These are phyloP conservation scores for Xestia rhomboidea DNA, from an alignment of 2,888 invertebrate species.

Conservation along the genomic window DNA sequence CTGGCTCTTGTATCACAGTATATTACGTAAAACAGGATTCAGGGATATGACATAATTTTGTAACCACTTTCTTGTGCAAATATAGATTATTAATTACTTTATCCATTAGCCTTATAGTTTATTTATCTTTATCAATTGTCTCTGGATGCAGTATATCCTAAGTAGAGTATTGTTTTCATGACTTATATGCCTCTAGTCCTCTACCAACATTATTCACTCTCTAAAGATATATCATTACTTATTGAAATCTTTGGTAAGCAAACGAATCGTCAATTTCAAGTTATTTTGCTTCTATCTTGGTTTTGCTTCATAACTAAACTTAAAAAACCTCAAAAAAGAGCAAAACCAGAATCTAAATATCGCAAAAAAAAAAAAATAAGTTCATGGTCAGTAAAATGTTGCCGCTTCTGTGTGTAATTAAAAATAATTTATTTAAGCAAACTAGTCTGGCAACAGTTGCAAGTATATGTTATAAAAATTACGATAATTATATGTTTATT, in stretches of 20 bases:
- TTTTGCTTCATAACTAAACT: not conserved
- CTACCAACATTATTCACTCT: not conserved
- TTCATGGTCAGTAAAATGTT: conserved; percentile 59
- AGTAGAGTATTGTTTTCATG: not conserved
- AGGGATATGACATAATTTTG: too few relatives aligned
- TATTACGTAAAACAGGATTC: too few relatives aligned
- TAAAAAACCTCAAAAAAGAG: conserved; percentile 9
- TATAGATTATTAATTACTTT: too few relatives aligned
- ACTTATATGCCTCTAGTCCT: not conserved
- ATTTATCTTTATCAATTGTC: too few relatives aligned
- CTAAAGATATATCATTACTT: not conserved
- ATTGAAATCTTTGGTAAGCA: not conserved
- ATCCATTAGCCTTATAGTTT: too few relatives aligned
- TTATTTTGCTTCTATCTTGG: not conserved
- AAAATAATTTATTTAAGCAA: conserved; percentile 53
- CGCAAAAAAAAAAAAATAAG: conserved; percentile 52
- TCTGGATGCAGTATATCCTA: not conserved
- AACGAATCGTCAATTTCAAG: not conserved
- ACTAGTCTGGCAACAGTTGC: conserved; percentile 52
- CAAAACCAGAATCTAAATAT: conserved; percentile 18
- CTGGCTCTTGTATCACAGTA: too few relatives aligned
- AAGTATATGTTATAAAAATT: conserved; percentile 60
- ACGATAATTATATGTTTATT: conserved; percentile 62
- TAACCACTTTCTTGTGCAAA: too few relatives aligned
- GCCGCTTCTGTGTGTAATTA: conserved; percentile 61